Conservation (phyloP, 2,888 invertebrate species). For the Sepioteuthis lessoniana region DNA sequence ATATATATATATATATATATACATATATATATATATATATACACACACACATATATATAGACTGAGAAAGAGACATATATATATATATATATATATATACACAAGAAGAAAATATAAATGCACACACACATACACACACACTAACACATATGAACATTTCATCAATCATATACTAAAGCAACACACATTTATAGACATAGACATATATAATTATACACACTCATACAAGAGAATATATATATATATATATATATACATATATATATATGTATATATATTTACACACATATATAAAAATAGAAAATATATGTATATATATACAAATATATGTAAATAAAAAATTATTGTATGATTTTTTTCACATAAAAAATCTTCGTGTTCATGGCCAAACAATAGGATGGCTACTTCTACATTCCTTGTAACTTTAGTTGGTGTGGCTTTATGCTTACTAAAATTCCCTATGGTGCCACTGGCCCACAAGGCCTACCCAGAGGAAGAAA, state of each 20-base stretch:
- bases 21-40: background rate
- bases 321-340: background rate
- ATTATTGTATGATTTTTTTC: background rate
- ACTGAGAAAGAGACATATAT: too few relatives aligned
- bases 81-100: background rate
- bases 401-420: background rate
- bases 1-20: background rate
- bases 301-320: background rate
- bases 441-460: background rate
- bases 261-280: background rate
- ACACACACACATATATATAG: too few relatives aligned
- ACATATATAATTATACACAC: too few relatives aligned
- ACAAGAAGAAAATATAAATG: background rate
- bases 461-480: background rate
- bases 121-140: background rate
- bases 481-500: constrained; percentile 65
- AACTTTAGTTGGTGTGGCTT: background rate
- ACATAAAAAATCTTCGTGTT: background rate
- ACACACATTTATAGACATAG: background rate
- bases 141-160: background rate
- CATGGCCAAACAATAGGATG: background rate
- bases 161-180: background rate
- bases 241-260: background rate
- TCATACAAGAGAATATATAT: background rate
- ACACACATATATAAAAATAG: background rate